These are phyloP conservation scores for Macrosteles quadrilineatus DNA, from an alignment of 1,140 invertebrate species.

Conservation along the genomic window DNA sequence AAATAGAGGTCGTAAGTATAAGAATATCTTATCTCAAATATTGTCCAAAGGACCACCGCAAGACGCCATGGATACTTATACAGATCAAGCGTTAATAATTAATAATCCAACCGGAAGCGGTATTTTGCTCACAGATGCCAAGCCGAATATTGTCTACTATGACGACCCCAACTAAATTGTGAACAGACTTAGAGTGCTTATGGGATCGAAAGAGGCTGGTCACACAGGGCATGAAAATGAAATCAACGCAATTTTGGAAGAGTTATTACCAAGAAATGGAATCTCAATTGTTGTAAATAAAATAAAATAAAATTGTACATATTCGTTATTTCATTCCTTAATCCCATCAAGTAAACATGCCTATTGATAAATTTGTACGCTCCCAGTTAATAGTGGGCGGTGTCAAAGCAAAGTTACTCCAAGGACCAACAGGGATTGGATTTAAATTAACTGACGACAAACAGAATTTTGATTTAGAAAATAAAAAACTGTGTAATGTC, in stretches of 20 bases:
- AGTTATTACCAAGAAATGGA: background rate
- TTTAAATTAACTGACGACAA: background rate
- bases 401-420: too few relatives aligned
- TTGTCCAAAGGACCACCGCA: background rate
- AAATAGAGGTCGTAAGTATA: background rate
- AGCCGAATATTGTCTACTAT: background rate
- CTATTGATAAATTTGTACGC: constrained; percentile 8
- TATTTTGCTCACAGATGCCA: background rate
- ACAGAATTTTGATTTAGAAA: background rate
- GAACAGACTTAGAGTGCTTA: background rate
- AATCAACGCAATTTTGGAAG: background rate
- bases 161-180: background rate
- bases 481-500: constrained; percentile 4
- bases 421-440: background rate
- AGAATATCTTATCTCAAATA: background rate
- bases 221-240: background rate
- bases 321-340: background rate
- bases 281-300: background rate
- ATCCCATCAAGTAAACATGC: background rate
- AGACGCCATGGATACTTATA: background rate
- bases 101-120: background rate
- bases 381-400: background rate
- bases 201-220: constrained; percentile 1
- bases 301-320: background rate
- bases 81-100: background rate